phyloP scores from a whole-genome alignment of 2,113 vertebrate genomes.

The Seriola aureovittata region DNA sequence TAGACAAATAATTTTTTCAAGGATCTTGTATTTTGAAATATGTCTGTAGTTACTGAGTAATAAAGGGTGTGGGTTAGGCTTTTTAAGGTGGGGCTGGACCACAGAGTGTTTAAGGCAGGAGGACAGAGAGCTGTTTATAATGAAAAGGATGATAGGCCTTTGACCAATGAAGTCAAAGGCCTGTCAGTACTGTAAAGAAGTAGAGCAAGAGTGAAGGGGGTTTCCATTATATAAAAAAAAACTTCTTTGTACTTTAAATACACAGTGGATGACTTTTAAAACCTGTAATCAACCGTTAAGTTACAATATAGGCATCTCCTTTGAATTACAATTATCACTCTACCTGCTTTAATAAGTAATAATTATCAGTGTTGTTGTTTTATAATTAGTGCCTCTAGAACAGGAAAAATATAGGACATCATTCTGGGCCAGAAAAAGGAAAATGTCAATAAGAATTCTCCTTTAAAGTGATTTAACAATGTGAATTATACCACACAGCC shows the following conservation, averaged over 20 bases:
- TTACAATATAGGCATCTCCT: constrained; percentile 20
- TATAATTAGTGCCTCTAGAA: constrained; percentile 2
- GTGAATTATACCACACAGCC: not conserved
- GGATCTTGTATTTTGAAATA: too few relatives aligned
- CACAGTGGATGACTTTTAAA: constrained; percentile 37
- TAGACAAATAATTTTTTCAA: too few relatives aligned
- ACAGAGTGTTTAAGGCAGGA: too few relatives aligned
- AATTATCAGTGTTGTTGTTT: constrained; percentile 21
- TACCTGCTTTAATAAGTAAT: constrained; percentile 7
- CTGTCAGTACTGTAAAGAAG: constrained; percentile 1
- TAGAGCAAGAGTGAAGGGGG: constrained; percentile 37
- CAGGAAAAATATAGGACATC: constrained; percentile 6
- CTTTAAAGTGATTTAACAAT: constrained; percentile 28
- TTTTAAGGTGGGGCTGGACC: too few relatives aligned
- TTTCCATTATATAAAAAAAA: constrained; percentile 37
- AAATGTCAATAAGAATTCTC: not conserved
- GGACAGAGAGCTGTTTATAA: too few relatives aligned
- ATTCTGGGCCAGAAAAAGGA: not conserved
- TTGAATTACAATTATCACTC: constrained; percentile 28
- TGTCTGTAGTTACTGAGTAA: too few relatives aligned
- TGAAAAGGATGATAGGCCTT: too few relatives aligned
- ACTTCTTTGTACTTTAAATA: constrained; percentile 37
- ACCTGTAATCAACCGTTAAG: constrained; percentile 43
- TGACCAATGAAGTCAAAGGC: too few relatives aligned
- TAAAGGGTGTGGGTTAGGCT: too few relatives aligned